These are phyloP conservation scores for Pocillopora verrucosa DNA, from an alignment of 64 coral and sea anemone genomes.

Conservation along the genomic window DNA sequence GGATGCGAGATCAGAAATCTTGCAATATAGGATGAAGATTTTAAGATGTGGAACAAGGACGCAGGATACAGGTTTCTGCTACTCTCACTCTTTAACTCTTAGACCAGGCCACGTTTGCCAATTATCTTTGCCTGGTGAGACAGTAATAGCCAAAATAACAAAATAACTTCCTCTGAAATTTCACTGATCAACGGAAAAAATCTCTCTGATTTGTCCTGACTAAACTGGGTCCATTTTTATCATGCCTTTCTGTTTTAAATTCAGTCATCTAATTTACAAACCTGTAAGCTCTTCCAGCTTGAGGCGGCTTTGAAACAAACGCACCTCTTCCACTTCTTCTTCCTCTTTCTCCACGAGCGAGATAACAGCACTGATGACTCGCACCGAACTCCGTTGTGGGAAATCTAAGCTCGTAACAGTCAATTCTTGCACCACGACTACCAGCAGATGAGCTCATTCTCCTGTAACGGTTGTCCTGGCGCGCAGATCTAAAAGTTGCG, in stretches of 20 bases:
- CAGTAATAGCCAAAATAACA: too few relatives aligned
- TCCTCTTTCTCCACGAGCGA: not conserved
- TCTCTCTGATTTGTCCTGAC: not conserved
- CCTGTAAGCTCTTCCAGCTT: conserved; percentile 44
- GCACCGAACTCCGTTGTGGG: not conserved
- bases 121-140: too few relatives aligned
- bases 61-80: too few relatives aligned
- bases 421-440: not conserved
- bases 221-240: not conserved
- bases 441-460: not conserved
- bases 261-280: not conserved
- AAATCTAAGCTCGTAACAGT: not conserved
- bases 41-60: too few relatives aligned
- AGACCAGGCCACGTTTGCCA: too few relatives aligned
- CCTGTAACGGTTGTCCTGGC: conserved; percentile 10
- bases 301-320: not conserved
- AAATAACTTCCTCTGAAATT: too few relatives aligned
- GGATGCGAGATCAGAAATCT: too few relatives aligned
- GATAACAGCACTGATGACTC: conserved; percentile 52
- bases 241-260: not conserved
- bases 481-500: not conserved
- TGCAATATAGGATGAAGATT: too few relatives aligned
- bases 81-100: too few relatives aligned
- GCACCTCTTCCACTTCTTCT: not conserved
- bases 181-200: not conserved